phyloP scores from a whole-genome alignment of 2,113 vertebrate genomes.

The Barnardius zonarius region DNA sequence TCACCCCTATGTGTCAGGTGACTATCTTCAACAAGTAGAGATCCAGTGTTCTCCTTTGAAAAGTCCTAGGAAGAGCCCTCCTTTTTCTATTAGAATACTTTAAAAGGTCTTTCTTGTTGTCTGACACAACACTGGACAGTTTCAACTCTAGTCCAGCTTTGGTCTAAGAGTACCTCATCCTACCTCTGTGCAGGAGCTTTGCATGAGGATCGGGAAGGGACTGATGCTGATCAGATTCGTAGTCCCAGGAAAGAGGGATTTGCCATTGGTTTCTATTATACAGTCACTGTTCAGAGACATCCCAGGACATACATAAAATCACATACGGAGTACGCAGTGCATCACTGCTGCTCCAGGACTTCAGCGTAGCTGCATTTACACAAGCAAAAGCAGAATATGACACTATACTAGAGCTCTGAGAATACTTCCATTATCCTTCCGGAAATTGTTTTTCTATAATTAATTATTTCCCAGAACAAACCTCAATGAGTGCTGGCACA shows the following conservation, averaged over 20 bases:
- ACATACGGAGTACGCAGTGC: fast-evolving
- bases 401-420: neutral
- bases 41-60: neutral
- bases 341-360: neutral
- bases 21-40: neutral
- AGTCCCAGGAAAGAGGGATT: neutral
- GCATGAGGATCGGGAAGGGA: neutral
- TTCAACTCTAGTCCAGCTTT: neutral
- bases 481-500: neutral
- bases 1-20: neutral
- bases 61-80: neutral
- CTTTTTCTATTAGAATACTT: neutral
- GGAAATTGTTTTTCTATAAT: neutral
- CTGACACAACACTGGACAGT: neutral
- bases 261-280: neutral
- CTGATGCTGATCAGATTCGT: neutral
- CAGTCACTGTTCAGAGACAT: neutral
- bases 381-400: neutral
- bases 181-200: neutral
- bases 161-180: neutral
- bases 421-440: neutral
- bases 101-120: fast-evolving
- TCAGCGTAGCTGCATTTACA: neutral
- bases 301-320: neutral
- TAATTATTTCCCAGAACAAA: neutral